Percentiles rank a stretch among this genome's conserved stretches.
Conservation (phyloP, 2,113 vertebrate genomes). For the Scatophagus argus region DNA sequence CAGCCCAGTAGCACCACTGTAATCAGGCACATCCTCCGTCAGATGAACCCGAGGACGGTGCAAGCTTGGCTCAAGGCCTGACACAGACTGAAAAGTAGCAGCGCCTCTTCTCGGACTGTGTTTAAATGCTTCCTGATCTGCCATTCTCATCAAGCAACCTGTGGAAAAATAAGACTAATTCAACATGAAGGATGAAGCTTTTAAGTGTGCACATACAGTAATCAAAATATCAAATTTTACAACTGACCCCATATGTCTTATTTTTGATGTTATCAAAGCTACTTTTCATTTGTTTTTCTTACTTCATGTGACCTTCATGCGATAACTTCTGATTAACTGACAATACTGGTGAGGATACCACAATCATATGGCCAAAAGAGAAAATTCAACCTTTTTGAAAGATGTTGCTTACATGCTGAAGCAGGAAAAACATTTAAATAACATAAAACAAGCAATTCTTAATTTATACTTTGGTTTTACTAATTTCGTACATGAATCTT, state of each 20-base stretch:
- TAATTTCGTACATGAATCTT: too few relatives aligned
- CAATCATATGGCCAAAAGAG: too few relatives aligned
- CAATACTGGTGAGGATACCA: background rate
- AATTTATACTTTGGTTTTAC: too few relatives aligned
- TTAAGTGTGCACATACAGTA: background rate
- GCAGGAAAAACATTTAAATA: too few relatives aligned
- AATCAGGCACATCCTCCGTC: background rate
- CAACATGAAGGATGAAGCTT: background rate
- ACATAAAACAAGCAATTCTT: too few relatives aligned
- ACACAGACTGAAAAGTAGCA: slow-evolving; percentile 3
- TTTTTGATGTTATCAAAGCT: background rate
- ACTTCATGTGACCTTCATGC: background rate
- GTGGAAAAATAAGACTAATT: background rate
- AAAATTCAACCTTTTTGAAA: background rate
- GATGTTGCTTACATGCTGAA: too few relatives aligned
- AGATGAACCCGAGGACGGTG: background rate
- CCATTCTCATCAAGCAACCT: slow-evolving; percentile 52
- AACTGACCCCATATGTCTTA: background rate
- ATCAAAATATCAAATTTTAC: background rate
- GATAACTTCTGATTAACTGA: too few relatives aligned
- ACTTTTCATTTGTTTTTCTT: background rate
- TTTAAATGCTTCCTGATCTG: background rate
- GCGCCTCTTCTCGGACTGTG: background rate
- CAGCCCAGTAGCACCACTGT: background rate
- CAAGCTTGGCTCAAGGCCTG: background rate